Evolutionary conservation across 2,113 vertebrate species (phyloP).

Genomic region (Leptobrachium ailaonicum): DNA sequence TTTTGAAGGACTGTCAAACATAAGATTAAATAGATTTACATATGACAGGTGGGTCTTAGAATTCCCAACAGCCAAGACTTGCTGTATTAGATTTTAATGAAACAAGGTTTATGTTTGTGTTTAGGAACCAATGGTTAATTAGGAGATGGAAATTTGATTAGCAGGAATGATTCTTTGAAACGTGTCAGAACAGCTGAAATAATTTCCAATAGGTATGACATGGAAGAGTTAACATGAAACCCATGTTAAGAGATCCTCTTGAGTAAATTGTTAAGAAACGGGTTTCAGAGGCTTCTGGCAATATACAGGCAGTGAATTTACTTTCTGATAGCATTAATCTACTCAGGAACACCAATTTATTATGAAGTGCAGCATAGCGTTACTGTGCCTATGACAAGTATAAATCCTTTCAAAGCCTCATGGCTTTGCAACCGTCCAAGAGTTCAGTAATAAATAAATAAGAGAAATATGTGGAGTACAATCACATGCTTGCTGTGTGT

Average conservation of each 20-base stretch:
- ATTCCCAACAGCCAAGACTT: background rate
- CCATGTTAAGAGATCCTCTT: background rate
- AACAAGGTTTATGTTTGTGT: background rate
- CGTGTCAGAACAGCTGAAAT: background rate
- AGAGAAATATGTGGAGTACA: too few relatives aligned
- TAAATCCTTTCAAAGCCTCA: background rate
- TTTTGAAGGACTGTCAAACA: too few relatives aligned
- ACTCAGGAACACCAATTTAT: background rate
- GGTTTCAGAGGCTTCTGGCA: background rate
- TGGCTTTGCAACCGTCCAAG: background rate
- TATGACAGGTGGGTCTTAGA: background rate
- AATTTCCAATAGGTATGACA: background rate
- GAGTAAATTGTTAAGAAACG: background rate
- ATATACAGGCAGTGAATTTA: background rate
- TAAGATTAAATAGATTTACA: background rate
- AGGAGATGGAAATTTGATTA: background rate
- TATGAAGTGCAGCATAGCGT: background rate
- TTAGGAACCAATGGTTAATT: background rate
- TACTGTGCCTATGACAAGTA: background rate
- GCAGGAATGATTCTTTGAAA: background rate
- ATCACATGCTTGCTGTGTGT: too few relatives aligned
- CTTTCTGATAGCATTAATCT: background rate
- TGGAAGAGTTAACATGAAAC: background rate
- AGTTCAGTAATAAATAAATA: too few relatives aligned
- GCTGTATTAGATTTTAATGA: background rate